phyloP scores from a whole-genome alignment of 53 echinoderm and acorn worm genomes.

The Stichopus horrens region DNA sequence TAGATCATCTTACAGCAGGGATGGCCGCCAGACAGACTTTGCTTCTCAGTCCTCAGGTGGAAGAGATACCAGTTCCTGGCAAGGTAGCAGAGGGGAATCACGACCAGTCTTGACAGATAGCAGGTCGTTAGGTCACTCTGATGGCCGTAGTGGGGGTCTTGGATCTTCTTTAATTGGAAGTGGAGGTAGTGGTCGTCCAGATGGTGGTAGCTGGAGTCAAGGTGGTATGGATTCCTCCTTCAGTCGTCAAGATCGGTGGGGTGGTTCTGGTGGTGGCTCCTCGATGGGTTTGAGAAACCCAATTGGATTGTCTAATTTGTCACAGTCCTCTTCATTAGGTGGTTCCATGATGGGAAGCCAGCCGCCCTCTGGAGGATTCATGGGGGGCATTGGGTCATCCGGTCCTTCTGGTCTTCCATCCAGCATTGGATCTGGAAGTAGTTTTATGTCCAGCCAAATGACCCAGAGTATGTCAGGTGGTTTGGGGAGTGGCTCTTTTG shows the following conservation, averaged over 20 bases:
- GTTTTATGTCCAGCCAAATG: slow-evolving; percentile 64
- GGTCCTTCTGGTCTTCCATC: slow-evolving; percentile 49
- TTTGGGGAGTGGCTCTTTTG: slow-evolving; percentile 46
- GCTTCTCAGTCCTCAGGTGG: slow-evolving; percentile 25
- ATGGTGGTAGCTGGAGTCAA: slow-evolving; percentile 48
- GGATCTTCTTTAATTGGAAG: slow-evolving; percentile 32
- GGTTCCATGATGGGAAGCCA: slow-evolving; percentile 51
- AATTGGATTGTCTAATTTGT: slow-evolving; percentile 42
- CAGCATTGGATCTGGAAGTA: slow-evolving; percentile 54
- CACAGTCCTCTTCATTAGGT: slow-evolving; percentile 61
- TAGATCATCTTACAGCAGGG: slow-evolving; percentile 39
- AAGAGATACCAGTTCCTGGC: slow-evolving; percentile 32
- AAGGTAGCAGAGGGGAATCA: slow-evolving; percentile 41
- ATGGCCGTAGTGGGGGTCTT: slow-evolving; percentile 40
- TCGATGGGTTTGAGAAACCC: slow-evolving; percentile 32
- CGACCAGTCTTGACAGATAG: slow-evolving; percentile 31
- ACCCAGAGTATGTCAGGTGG: slow-evolving; percentile 51
- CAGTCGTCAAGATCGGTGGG: slow-evolving; percentile 55
- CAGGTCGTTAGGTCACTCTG: slow-evolving; percentile 18
- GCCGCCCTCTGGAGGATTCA: slow-evolving; percentile 55
- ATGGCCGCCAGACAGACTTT: slow-evolving; percentile 49
- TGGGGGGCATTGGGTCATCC: slow-evolving; percentile 53
- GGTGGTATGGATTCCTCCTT: slow-evolving; percentile 42
- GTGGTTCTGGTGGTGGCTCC: slow-evolving; percentile 52
- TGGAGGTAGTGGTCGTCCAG: slow-evolving; percentile 38